These are phyloP conservation scores for Drosophila bocki DNA, from an alignment of 1,140 invertebrate genomes.

Conservation along the genomic window DNA sequence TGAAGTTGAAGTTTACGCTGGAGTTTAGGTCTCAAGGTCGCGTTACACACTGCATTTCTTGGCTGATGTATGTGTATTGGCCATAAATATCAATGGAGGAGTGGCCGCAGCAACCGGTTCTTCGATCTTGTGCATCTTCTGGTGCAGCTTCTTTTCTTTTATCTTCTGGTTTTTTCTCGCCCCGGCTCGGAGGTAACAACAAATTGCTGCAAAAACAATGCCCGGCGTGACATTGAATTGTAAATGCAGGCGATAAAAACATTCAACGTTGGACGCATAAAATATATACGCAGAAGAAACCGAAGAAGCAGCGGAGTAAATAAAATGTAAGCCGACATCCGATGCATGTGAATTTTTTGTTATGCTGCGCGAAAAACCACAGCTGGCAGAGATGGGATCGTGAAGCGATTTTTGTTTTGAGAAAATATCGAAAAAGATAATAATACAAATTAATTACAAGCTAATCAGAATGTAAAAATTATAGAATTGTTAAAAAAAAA, in stretches of 20 bases:
- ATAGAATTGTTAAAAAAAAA: background rate
- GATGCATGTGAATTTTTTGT: slow-evolving; percentile 58
- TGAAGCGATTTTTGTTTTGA: background rate
- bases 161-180: slow-evolving; percentile 15
- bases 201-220: slow-evolving; percentile 35
- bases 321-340: slow-evolving; percentile 59
- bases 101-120: slow-evolving; percentile 54
- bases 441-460: no score
- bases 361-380: slow-evolving; percentile 26
- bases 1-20: slow-evolving; percentile 20
- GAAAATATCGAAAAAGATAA: background rate
- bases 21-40: slow-evolving; percentile 41
- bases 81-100: slow-evolving; percentile 15
- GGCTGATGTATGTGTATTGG: slow-evolving; percentile 1
- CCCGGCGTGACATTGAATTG: slow-evolving; percentile 72
- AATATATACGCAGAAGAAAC: slow-evolving; percentile 28
- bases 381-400: slow-evolving; percentile 18
- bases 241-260: slow-evolving; percentile 65
- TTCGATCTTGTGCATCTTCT: slow-evolving; percentile 39
- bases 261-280: slow-evolving; percentile 41
- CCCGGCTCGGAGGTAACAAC: slow-evolving; percentile 44
- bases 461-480: background rate
- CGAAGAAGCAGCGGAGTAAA: slow-evolving; percentile 42
- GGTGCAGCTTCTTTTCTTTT: slow-evolving; percentile 22
- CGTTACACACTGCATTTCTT: slow-evolving; percentile 41